Evolutionary conservation across 2,888 invertebrate genomes (phyloP).

Genomic region (Nephrocerus scutellatus): DNA sequence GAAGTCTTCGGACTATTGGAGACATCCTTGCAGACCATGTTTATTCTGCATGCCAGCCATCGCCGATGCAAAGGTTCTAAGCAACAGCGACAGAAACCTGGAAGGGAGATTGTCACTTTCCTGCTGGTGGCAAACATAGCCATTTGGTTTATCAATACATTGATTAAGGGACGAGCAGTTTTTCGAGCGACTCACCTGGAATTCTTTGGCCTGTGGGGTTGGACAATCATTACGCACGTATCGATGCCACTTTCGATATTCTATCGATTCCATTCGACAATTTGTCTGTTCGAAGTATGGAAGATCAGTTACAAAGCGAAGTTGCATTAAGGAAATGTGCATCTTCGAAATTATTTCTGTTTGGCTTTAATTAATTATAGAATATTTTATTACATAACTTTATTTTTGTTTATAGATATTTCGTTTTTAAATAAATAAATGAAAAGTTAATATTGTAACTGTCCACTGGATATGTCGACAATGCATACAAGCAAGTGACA

Average conservation of each 20-base stretch:
- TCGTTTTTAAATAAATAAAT: no score
- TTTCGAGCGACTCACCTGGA: constrained; percentile 73
- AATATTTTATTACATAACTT: no score
- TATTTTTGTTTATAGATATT: no score
- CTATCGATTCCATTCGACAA: constrained; percentile 85
- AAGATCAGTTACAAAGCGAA: constrained; percentile 79
- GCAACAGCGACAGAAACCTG: constrained; percentile 69
- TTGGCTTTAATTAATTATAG: no score
- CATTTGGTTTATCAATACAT: constrained; percentile 78
- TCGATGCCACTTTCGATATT: constrained; percentile 85
- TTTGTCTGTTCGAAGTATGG: constrained; percentile 89
- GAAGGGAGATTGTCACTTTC: constrained; percentile 79
- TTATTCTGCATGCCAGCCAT: constrained; percentile 69
- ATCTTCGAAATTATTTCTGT: no score
- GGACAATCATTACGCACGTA: constrained; percentile 85
- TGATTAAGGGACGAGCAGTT: constrained; percentile 76
- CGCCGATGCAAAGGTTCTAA: constrained; percentile 65
- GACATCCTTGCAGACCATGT: constrained; percentile 71
- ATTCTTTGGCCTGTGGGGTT: constrained; percentile 82
- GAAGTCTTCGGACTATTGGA: constrained; percentile 70
- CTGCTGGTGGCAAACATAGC: constrained; percentile 74
- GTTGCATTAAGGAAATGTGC: constrained; percentile 30
- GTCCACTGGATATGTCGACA: no score
- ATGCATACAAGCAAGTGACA: no score
- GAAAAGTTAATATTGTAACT: no score